Evolutionary conservation across 2,888 invertebrate species (phyloP).

Genomic region (Pristionchus mayeri): DNA sequence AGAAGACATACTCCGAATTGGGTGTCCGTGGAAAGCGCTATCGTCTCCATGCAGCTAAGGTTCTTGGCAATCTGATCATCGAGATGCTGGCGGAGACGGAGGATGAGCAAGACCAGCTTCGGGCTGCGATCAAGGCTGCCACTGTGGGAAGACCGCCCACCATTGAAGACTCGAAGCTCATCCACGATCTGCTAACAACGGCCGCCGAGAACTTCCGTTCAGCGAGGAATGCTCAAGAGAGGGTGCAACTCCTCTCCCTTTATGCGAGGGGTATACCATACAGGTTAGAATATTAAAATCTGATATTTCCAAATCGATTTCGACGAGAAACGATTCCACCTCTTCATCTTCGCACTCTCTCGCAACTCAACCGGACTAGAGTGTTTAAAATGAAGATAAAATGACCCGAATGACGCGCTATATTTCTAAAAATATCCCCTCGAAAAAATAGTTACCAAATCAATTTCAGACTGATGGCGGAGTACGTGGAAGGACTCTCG

Average conservation of each 20-base stretch:
- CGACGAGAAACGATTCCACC: not conserved
- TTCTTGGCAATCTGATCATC: not conserved
- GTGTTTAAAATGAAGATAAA: not conserved
- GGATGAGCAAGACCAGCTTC: too few relatives aligned
- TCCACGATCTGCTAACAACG: too few relatives aligned
- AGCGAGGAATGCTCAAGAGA: not conserved
- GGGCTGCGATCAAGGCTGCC: too few relatives aligned
- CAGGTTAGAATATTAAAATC: too few relatives aligned
- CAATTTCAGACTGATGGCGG: not conserved
- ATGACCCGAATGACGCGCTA: too few relatives aligned
- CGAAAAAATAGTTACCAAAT: too few relatives aligned
- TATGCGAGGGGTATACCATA: not conserved
- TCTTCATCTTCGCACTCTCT: too few relatives aligned
- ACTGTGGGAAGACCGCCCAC: not conserved
- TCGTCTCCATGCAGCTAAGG: not conserved
- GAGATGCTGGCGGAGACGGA: too few relatives aligned
- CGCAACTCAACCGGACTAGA: too few relatives aligned
- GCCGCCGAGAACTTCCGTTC: too few relatives aligned
- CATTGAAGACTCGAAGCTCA: not conserved
- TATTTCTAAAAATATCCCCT: too few relatives aligned
- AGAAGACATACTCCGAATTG: not conserved
- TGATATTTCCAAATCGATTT: not conserved
- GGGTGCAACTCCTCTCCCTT: not conserved
- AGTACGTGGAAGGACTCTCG: not conserved
- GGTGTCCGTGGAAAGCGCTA: not conserved